Evolutionary conservation across 2,797 vertebrate genomes (phyloP).

Genomic region (Schizopygopsis pylzovi): DNA sequence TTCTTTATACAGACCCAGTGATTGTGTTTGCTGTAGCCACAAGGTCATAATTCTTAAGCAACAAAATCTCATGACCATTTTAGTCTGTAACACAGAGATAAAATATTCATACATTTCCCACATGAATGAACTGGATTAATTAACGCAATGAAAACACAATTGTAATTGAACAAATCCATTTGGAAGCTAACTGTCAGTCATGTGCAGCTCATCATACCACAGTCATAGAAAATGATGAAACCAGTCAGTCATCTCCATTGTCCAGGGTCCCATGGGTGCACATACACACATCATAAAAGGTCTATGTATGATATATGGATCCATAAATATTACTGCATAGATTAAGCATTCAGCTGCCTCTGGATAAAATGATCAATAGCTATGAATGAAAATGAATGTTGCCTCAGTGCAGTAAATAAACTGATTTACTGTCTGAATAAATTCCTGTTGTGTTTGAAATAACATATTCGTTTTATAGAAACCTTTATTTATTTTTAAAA

Average conservation of each 20-base stretch:
- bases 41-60: not conserved
- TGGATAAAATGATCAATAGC: not conserved
- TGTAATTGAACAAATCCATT: not conserved
- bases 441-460: too few species aligned
- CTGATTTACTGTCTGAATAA: not conserved
- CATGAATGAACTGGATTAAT: not conserved
- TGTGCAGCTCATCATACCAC: not conserved
- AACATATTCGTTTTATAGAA: not conserved
- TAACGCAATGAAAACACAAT: not conserved
- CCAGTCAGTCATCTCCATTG: constrained; percentile 2
- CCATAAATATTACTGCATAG: not conserved
- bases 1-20: not conserved
- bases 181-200: not conserved
- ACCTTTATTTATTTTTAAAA: not conserved
- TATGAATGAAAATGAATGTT: not conserved
- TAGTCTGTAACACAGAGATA: not conserved
- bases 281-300: not conserved
- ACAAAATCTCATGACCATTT: not conserved
- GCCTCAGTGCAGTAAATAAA: not conserved
- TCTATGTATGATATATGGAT: not conserved
- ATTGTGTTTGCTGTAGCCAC: not conserved
- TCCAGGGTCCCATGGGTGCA: not conserved
- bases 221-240: not conserved
- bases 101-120: not conserved
- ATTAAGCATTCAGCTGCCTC: not conserved